Conservation (phyloP, 2,797 vertebrate genomes). For the Notolabrus celidotus region DNA sequence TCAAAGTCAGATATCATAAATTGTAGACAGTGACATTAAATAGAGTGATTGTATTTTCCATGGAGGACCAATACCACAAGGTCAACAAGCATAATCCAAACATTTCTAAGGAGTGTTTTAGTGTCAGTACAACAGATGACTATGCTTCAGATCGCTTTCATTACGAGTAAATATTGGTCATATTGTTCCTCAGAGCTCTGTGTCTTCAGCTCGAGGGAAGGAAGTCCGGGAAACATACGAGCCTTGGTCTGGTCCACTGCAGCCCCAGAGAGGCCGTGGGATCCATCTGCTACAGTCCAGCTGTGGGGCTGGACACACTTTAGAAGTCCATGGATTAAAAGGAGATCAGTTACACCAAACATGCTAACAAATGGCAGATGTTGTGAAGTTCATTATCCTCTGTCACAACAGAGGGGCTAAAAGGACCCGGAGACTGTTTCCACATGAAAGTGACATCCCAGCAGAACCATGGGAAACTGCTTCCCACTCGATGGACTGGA, state of each 20-base stretch:
- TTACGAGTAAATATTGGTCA: conserved; percentile 17
- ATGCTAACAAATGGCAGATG: conserved; percentile 83
- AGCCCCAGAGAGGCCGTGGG: conserved; percentile 63
- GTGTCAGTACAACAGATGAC: neutral
- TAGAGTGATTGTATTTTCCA: neutral
- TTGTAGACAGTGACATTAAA: too few relatives aligned
- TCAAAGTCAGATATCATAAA: neutral
- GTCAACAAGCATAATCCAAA: neutral
- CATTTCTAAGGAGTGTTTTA: neutral
- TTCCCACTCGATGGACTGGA: conserved; percentile 59
- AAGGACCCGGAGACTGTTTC: conserved; percentile 72
- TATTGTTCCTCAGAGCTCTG: neutral
- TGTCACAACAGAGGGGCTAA: conserved; percentile 77
- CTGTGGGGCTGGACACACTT: conserved; percentile 59
- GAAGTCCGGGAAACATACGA: conserved; percentile 17
- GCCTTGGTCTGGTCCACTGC: conserved; percentile 7
- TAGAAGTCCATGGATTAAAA: conserved; percentile 77
- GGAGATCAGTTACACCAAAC: conserved; percentile 80
- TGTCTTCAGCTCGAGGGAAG: neutral
- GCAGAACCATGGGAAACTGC: conserved; percentile 73
- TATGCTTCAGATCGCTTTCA: neutral
- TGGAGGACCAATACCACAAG: neutral
- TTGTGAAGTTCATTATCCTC: conserved; percentile 81
- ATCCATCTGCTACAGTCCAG: conserved; percentile 74
- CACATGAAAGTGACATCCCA: conserved; percentile 78